Conservation (phyloP, 2,888 invertebrate species). For the Escarpia spicata region DNA sequence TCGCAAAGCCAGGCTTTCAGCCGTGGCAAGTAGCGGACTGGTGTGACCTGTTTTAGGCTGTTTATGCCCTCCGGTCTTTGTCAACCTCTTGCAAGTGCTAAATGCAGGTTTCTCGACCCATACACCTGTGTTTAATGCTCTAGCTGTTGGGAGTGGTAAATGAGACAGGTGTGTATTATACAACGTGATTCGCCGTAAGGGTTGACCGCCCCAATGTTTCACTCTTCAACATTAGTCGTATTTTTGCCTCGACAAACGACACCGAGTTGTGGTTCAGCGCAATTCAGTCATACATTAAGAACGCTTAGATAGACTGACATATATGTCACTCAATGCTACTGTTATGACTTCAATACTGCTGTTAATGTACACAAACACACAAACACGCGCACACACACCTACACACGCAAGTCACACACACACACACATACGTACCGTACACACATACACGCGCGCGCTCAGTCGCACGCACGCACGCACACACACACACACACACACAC, state of each 20-base stretch:
- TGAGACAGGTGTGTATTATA: background rate
- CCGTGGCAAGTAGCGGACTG: background rate
- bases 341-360: too few relatives aligned
- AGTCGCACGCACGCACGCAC: background rate
- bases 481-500: background rate
- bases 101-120: background rate
- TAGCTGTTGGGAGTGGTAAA: background rate
- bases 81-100: background rate
- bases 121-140: background rate
- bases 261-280: background rate
- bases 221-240: too few relatives aligned
- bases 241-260: background rate
- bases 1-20: background rate
- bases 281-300: background rate
- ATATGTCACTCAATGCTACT: background rate
- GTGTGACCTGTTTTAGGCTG: background rate
- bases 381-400: background rate
- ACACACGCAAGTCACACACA: background rate
- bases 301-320: background rate
- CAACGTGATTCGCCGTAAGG: background rate
- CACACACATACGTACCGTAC: background rate
- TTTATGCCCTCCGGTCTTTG: background rate
- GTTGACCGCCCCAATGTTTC: too few relatives aligned
- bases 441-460: background rate
- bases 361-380: too few relatives aligned